Base-by-base conservation (phyloP, 2,888 invertebrate species). In the Rotaria sp. region DNA sequence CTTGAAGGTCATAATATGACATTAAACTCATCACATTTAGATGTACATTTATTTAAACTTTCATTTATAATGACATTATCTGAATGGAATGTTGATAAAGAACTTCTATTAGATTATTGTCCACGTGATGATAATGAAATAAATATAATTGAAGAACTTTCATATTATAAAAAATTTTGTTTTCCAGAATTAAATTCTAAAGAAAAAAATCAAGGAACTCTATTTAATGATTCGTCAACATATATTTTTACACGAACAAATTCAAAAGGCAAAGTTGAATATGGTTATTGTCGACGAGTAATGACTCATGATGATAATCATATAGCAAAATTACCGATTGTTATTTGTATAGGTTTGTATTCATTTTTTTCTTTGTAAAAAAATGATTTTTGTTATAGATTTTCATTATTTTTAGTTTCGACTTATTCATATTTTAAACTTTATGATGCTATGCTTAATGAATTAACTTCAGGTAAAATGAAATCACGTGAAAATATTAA, bases 211-310 rank as follows among this genome's bases (percentile, higher is more conserved):
- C 13, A 24, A 41, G 45, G n/a, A 41, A 80, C 5, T 4, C n/a
- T 80, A 80, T 26, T 80, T n/a, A 4, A 41, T 45, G 80, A 80
- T 13, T 26, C 80, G n/a, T 26, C 80, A n/a, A 80, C 80, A n/a
- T 80, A 45, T 80, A 45, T 80, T n/a, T 80, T 80, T 80, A 80
- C 80, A 45, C 26, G 80, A 45, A 45, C 45, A 8, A 45, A 38
- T 80, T 80, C 80, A 26, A 45, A 80, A 15, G 80, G 80, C 11
- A 26, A 80, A 80, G 15, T 45, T 45, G 80, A 80, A 80, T 80
- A 80, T 80, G 80, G 80, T 4, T 80, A 80, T 45, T 80, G 80
- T 41, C 26, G 80, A 80, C 80, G 80, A 26, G n/a, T n/a, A n/a
- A n/a, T 80, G 0, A 45, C 2, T n/a, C 24, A 2, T 80, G 8